A percentile compares a stretch with the other conserved stretches of the same genome.
Evolutionary conservation across 2,113 vertebrate genomes (phyloP).

Genomic region (Chrysochloris asiatica): DNA sequence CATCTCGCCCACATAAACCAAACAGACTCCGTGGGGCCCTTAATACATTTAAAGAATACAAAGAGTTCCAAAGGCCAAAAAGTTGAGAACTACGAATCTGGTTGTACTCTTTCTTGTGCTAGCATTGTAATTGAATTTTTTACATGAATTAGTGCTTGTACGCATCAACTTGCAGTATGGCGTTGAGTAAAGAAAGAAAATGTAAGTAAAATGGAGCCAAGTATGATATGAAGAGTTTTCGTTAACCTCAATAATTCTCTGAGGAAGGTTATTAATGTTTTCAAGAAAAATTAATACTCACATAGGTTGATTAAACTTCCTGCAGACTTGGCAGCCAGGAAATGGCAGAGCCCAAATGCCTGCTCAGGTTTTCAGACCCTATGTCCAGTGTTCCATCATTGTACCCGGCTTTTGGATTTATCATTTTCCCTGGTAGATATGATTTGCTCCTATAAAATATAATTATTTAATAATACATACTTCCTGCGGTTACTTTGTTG

Average conservation of each 20-base stretch:
- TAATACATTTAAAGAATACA: slow-evolving; percentile 13
- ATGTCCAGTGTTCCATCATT: slow-evolving; percentile 1
- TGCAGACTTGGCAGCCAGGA: neutral
- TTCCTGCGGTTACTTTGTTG: no score
- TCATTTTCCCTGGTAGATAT: no score
- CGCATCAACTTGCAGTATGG: neutral
- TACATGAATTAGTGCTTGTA: neutral
- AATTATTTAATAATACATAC: neutral
- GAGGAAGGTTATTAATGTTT: slow-evolving; percentile 34
- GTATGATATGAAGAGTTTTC: no score
- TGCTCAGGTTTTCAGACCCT: slow-evolving; percentile 1
- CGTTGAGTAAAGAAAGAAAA: slow-evolving; percentile 24
- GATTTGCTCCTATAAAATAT: slow-evolving; percentile 10
- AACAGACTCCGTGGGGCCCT: neutral
- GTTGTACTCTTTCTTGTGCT: neutral
- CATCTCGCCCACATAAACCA: neutral
- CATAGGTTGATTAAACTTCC: neutral
- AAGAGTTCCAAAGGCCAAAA: neutral
- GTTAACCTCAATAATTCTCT: neutral
- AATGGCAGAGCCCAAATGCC: slow-evolving; percentile 6
- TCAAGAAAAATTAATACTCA: slow-evolving; percentile 21
- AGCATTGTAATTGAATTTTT: slow-evolving; percentile 28
- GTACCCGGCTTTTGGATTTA: no score
- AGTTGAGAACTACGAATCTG: neutral
- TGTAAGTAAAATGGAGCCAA: neutral